Evolutionary conservation across 1,140 invertebrate genomes (phyloP), one percentile per base, ranked within the genome.

Genomic region (Bradynema listronoti): DNA sequence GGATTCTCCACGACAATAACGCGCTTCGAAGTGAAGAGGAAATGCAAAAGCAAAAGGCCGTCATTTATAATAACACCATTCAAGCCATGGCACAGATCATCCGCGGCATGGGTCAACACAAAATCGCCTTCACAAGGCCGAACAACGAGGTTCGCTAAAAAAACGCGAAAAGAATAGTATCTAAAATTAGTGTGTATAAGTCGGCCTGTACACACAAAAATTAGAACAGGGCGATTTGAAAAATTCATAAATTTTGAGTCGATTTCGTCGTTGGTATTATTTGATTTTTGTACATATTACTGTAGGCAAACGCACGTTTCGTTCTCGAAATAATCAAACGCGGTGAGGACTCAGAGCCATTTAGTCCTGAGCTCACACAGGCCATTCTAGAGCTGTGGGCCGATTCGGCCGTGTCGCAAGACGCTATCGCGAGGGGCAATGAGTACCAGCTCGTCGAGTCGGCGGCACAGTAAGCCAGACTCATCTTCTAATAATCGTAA

Each of bases 391-490:
- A 19, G 4, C 24, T 59, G n/a, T 25, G 80, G 80, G 61, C 68
- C 24, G 81, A 82, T 55, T 65, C 67, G 47, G 77, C 77, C 0
- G 71, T 81, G 5, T 54, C 72, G 27, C 63, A 67, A 19, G 73
- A 75, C 27, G 79, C 79, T 22, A 68, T 79, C 30, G 56, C 47
- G 22, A 61, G 79, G 25, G 80, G 81, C n/a, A 80, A 80, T 32
- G 81, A 82, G 59, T 82, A 77, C 71, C 81, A 82, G 56, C 69
- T 81, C 9, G 79, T 79, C 52, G 80, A 81, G 50, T 81, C 80
- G n/a, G 80, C 80, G 4, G 79, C 78, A 58, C 80, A 81, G 80
- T 81, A 71, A 80, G 78, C n/a, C 11, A 39, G 11, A 11, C 19
- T 39, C 19, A 19, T 19, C 78, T 25, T 45, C 29, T 16, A 14